phyloP scores from a whole-genome alignment of 92 coral and sea anemone genomes.

The Siderastrea siderea region DNA sequence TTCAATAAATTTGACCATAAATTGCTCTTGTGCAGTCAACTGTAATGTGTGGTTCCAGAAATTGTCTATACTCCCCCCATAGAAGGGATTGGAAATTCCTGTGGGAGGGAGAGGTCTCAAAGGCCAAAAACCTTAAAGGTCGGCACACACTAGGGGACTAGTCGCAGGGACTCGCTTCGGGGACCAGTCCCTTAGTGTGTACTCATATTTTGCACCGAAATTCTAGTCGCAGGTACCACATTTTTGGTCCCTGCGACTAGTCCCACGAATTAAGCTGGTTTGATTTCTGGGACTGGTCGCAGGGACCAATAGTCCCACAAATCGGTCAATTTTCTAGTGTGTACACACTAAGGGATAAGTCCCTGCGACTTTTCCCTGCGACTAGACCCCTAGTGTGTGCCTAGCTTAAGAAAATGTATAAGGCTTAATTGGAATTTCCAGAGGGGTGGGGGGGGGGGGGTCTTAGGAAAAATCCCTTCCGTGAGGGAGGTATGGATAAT shows the following conservation, averaged over 20 bases:
- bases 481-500: too few relatives aligned
- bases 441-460: too few relatives aligned
- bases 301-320: conserved; percentile 12
- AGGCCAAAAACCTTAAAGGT: too few relatives aligned
- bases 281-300: conserved; percentile 19
- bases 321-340: neutral
- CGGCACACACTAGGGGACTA: conserved; percentile 9
- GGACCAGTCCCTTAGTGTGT: conserved; percentile 2
- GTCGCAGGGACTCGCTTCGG: conserved; percentile 16
- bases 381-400: conserved; percentile 5
- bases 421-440: too few relatives aligned
- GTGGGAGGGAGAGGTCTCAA: too few relatives aligned
- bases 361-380: neutral
- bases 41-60: too few relatives aligned
- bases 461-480: too few relatives aligned
- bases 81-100: too few relatives aligned
- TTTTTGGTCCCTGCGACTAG: conserved; percentile 24
- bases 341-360: too few relatives aligned
- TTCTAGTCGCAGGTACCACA: conserved; percentile 30
- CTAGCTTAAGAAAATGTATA: neutral
- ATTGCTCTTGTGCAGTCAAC: too few relatives aligned
- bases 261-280: conserved; percentile 15
- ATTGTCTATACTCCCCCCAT: too few relatives aligned
- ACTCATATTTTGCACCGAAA: conserved; percentile 7
- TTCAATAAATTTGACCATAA: too few relatives aligned